Evolutionary conservation across 2,888 invertebrate genomes (phyloP), one percentile per base, ranked within the genome.

Genomic region (Drosophila ochracea): DNA sequence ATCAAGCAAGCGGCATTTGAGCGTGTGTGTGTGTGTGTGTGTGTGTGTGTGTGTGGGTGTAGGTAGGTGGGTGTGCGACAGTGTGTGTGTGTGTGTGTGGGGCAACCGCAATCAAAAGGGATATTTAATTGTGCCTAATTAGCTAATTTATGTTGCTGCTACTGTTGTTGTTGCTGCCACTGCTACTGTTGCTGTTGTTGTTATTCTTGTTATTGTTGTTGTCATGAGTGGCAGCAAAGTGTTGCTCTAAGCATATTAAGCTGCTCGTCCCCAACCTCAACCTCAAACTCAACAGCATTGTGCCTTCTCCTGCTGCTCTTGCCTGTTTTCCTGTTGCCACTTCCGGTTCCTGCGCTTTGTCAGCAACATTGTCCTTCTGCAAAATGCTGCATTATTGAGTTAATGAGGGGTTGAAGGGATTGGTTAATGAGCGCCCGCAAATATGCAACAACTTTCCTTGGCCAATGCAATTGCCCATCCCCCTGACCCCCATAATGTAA

Each of bases 81-180:
- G 55, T 55, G 25, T 64, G 68, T 60, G 69, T 70, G 75, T 49
- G 72, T 64, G 68, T 60, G 71, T 68, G 77, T 43, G 72, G 78
- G 72, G 80, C 68, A 87, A 79, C 89, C 85, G 77, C 85, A 86
- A 89, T 86, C 85, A 86, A 86, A 86, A 89, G 85, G 85, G 89
- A 86, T 86, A 86, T 86, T 86, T 87, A 86, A 86, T 86, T 89
- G 85, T 77, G 84, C 84, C 85, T 86, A 86, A 86, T 86, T 86
- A 86, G 89, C 89, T 89, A 89, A 86, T 89, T 86, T 89, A 86
- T 89, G 88, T 89, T 85, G 77, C 50, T 63, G 60, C 43, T 61
- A 54, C 57, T 67, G 67, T 39, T 61, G 69, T 28, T 50, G 33
- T 21, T 53, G 31, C 16, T 39, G 35, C 16, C 35, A 35, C 5